Evolutionary conservation across 2,113 vertebrate genomes (phyloP), one percentile per base, ranked within the genome.

Genomic region (Loxodonta africana): DNA sequence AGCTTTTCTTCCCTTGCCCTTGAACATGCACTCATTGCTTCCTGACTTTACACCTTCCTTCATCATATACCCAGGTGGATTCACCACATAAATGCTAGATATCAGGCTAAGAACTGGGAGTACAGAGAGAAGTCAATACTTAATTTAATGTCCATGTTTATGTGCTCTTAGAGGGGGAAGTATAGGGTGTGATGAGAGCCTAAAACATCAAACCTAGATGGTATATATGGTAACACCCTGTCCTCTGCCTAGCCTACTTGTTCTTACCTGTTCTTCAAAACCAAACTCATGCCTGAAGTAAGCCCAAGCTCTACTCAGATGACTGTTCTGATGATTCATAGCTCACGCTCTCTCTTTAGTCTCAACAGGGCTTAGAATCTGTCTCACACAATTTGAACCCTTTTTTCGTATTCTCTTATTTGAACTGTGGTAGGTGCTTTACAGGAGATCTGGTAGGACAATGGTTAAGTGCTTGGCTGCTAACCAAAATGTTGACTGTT

Each of bases 331-430:
- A 74, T 62, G 8, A 74, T 63, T 91, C 41, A 8, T 1, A 88
- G 28, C 1, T 62, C 44, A 41, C 6, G 12, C 4, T 17, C 53
- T 30, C 15, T 53, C 6, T 94, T 26, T 83, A 17, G 30, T 83
- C 14, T 90, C 62, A 28, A 37, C 3, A 63, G 21, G n/a, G 63
- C 20, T 71, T 53, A 63, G 78, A 51, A 21, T 62, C 83, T 96
- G 17, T 60, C 67, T 91, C 67, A 73, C 23, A 85, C 4, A 57
- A 41, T 9, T 51, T 90, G 77, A 88, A 48, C 53, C 48, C 10
- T 90, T 80, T 57, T 57, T 95, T 73, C 67, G 26, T 67, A 23
- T 82, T 91, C 46, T 84, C 4, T 67, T 74, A 46, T 88, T 65
- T 57, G 20, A 84, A 44, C 26, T 82, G 10, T 33, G 30, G 67